Evolutionary conservation across 2,888 invertebrate species (phyloP).

Genomic region (Abrostola triplasia): DNA sequence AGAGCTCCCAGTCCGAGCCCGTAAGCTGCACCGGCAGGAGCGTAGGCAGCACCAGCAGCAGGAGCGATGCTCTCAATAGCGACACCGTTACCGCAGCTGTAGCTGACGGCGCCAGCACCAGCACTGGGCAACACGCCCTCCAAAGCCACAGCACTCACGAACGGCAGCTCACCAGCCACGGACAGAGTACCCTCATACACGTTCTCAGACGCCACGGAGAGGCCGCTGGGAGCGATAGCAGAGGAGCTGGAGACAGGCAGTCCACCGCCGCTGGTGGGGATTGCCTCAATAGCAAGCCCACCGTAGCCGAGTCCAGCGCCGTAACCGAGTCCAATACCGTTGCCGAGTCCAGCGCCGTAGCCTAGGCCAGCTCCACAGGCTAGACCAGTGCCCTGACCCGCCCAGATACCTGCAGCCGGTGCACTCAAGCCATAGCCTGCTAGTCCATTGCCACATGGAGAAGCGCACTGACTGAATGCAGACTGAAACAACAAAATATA

Average conservation of each 20-base stretch:
- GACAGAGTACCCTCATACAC: slow-evolving; percentile 42
- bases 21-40: slow-evolving; percentile 4
- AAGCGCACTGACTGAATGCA: slow-evolving; percentile 14
- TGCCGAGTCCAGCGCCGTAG: not conserved
- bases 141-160: slow-evolving; percentile 36
- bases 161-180: slow-evolving; percentile 44
- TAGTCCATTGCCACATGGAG: slow-evolving; percentile 11
- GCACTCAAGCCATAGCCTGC: slow-evolving; percentile 2
- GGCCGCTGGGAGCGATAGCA: slow-evolving; percentile 31
- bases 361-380: not conserved
- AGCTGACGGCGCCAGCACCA: slow-evolving; percentile 27
- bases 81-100: slow-evolving; percentile 27
- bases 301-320: slow-evolving; percentile 16
- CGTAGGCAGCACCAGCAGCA: slow-evolving; percentile 11
- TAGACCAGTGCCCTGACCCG: not conserved
- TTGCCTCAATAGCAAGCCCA: slow-evolving; percentile 38
- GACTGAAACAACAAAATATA: slow-evolving; percentile 8
- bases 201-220: slow-evolving; percentile 49
- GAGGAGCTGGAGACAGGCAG: slow-evolving; percentile 42
- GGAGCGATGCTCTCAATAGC: slow-evolving; percentile 6
- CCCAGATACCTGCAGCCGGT: not conserved
- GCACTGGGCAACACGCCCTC: slow-evolving; percentile 25
- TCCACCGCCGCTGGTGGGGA: slow-evolving; percentile 43
- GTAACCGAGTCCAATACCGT: slow-evolving; percentile 6
- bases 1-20: not conserved